Evolutionary conservation across 2,797 vertebrate genomes (phyloP), one percentile per base, ranked within the genome.

Genomic region (Ibycter americanus): DNA sequence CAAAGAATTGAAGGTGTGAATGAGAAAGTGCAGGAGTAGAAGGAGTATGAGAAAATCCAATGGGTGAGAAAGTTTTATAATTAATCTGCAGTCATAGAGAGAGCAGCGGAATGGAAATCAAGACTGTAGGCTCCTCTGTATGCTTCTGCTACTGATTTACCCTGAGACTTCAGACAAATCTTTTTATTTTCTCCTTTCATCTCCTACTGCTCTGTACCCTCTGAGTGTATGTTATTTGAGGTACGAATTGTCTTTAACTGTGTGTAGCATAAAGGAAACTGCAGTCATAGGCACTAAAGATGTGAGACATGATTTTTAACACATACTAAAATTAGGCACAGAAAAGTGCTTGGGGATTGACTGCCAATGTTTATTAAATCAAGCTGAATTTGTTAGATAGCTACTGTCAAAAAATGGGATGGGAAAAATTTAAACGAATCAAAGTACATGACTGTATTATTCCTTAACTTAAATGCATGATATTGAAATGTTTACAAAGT

Each of bases 301-400:
- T 59, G 87, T 1, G 2, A 93, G 87, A 81, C 42, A 27, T 87
- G 91, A 79, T 95, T 96, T 93, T 93, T 93, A 94, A 91, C 84
- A 63, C 51, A 1, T 83, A 61, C 87, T 93, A 95, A 95, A 96
- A 94, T 95, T 89, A 95, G 67, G 72, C 79, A 96, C 40, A 68
- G 82, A 52, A 90, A 95, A 83, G 87, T 91, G 91, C 87, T 94
- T 42, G 32, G 87, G 87, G 94, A 95, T 92, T 83, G 79, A 91
- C 95, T 94, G 93, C 67, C 91, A 94, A 71, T 71, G 91, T 96
- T 95, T 93, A 95, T 92, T 95, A 95, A 96, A 92, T 92, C 91
- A 96, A 71, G 61, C 2, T 85, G 74, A 94, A 91, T 85, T 87
- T 52, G 67, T 83, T 83, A 96, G 72, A 74, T 83, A 78, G 78